Base-by-base conservation (phyloP, 2,888 invertebrate species). In the Onchidella celtica region DNA sequence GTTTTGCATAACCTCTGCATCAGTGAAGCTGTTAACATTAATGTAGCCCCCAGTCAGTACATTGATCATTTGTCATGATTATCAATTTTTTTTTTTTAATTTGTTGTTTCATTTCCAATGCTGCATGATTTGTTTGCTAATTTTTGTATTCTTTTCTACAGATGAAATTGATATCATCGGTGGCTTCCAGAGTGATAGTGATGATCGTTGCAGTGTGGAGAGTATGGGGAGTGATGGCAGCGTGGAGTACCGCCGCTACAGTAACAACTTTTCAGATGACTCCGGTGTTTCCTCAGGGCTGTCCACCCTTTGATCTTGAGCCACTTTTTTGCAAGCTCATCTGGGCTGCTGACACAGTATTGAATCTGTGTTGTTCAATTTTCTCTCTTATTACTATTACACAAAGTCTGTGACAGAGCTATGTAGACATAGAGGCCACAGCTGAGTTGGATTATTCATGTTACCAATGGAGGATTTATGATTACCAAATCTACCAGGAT, bases 151-250 rank as follows among this genome's bases (percentile, higher is more conserved):
- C 61, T 38, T 21, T 27, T 79, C 94, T 95, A 34, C 95, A 97
- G 96, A 97, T 94, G 97, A 97, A 93, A 96, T 97, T 91, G 97
- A 97, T 94, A 96, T 97, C 92, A 96, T 96, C 91, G 97, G 97
- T 81, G 97, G 97, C 94, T 89, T 86, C 66, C 96, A 96, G 94
- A 96, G 96, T 94, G 94, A 93, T 87, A 96, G 96, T 88, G 97
- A 97, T 94, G 97, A 97, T 93, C 95, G 96, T 92, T 95, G 96
- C 94, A 96, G 96, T 93, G 90, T 91, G 76, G 96, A 96, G 94
- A 94, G 94, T 83, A 93, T 94, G 85, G 95, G 95, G 90, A 95
- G 95, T 91, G 96, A 96, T 94, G 96, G 96, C 91, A 96, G 96
- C 89, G 96, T 86, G 70, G 87, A 87, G 72, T 86, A 87, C 82